Evolutionary conservation across 2,888 invertebrate genomes (phyloP), one percentile per base, ranked within the genome.

Genomic region (Seira ritae): DNA sequence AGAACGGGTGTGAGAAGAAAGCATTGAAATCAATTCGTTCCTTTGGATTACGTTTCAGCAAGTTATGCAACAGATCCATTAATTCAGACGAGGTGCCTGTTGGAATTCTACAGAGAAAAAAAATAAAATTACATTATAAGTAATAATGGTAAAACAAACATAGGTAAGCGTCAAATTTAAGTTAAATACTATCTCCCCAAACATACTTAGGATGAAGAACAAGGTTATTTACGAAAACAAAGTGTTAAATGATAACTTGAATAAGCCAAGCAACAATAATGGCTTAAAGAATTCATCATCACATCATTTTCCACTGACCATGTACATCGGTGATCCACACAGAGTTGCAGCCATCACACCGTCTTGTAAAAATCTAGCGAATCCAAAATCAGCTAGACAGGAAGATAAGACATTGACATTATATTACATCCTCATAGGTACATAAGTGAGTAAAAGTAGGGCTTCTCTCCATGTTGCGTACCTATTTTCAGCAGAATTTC

Each of bases 271-370:
- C n/a, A n/a, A n/a, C n/a, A n/a, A n/a, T n/a, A n/a, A n/a, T n/a
- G n/a, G n/a, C n/a, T n/a, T n/a, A n/a, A n/a, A n/a, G n/a, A n/a
- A n/a, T n/a, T n/a, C n/a, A n/a, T n/a, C n/a, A n/a, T n/a, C n/a
- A n/a, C n/a, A n/a, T n/a, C n/a, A n/a, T 50, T 50, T 50, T n/a
- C 2, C 60, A 55, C 90, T 93, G 92, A 97, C 97, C 99, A 99
- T 99, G 91, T 99, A 99, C 99, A 99, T 99, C 15, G 99, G 99
- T 69, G 99, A 99, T 68, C 99, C 99, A 92, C 99, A 99, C 62
- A 99, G 93, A 42, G 99, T 99, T 85, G 98, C 99, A 77, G 99
- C 99, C 99, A 99, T 99, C 77, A 98, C 98, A 86, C 99, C 99
- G 91, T 99, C 99, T 92, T 97, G 96, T 68, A 99, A 93, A 92